phyloP scores from a whole-genome alignment of 2,113 vertebrate species.

The Columbina picui region DNA sequence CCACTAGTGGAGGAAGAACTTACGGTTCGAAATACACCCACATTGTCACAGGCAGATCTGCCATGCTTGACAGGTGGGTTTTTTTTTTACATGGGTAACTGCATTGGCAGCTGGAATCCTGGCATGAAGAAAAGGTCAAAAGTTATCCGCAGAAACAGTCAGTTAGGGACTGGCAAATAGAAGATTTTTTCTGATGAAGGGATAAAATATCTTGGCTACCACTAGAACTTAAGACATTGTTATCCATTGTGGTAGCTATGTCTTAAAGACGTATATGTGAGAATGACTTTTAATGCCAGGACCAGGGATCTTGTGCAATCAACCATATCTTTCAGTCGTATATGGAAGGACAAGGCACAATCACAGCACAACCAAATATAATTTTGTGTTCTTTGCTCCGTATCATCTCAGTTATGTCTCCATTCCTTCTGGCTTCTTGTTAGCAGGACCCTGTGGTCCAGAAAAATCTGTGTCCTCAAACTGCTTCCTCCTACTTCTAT shows the following conservation, averaged over 20 bases:
- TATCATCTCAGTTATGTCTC: not conserved
- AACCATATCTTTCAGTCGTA: not conserved
- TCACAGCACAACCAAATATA: not conserved
- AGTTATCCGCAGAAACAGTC: not conserved
- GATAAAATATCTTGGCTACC: not conserved
- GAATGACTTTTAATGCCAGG: not conserved
- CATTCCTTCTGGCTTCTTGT: not conserved
- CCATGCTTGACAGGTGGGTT: not conserved
- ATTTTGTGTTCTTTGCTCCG: not conserved
- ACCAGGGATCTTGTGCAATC: not conserved
- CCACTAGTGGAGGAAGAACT: not conserved
- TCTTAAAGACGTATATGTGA: not conserved
- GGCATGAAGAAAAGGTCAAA: not conserved
- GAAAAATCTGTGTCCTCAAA: not conserved
- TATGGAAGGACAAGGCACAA: not conserved
- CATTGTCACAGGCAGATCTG: not conserved
- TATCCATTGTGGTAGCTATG: not conserved
- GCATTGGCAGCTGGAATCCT: not conserved
- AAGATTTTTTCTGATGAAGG: not conserved
- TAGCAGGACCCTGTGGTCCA: not conserved
- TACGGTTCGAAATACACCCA: not conserved
- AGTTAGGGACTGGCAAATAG: not conserved
- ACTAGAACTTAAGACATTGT: not conserved
- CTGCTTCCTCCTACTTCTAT: constrained; percentile 2
- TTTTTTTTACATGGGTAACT: not conserved